phyloP scores from a whole-genome alignment of 2,888 invertebrate species.

The Rhyacophila evoluta region DNA sequence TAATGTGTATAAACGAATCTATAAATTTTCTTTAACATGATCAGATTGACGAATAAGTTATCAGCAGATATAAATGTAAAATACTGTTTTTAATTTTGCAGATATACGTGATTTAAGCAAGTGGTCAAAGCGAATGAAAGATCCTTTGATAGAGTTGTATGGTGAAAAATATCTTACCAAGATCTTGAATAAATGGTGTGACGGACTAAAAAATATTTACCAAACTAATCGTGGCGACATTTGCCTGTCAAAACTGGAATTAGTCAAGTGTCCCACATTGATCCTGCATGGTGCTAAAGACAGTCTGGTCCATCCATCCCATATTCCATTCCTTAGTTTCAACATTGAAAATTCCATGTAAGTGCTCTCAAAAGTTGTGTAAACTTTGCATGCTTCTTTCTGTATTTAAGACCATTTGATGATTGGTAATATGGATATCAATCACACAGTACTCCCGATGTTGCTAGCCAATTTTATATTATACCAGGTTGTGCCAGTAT shows the following conservation, averaged over 20 bases:
- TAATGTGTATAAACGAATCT: too few relatives aligned
- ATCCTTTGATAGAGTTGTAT: conserved; percentile 79
- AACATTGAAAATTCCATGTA: conserved; percentile 78
- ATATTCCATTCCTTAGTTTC: conserved; percentile 78
- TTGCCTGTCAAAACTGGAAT: conserved; percentile 73
- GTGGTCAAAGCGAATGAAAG: conserved; percentile 85
- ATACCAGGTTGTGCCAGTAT: too few relatives aligned
- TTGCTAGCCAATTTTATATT: too few relatives aligned
- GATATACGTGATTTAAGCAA: conserved; percentile 77
- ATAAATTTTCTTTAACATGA: too few relatives aligned
- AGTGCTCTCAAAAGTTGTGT: too few relatives aligned
- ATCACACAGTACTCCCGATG: too few relatives aligned
- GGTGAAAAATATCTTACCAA: conserved; percentile 77
- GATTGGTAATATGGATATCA: too few relatives aligned
- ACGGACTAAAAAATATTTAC: conserved; percentile 72
- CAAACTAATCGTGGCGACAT: conserved; percentile 77
- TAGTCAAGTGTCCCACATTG: conserved; percentile 81
- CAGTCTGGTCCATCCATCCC: conserved; percentile 79
- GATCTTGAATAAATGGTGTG: conserved; percentile 81
- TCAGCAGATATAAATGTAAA: too few relatives aligned
- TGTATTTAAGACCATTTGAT: too few relatives aligned
- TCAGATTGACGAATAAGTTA: too few relatives aligned
- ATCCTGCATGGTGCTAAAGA: conserved; percentile 89
- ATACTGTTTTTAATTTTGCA: too few relatives aligned
- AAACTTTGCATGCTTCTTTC: too few relatives aligned